Conservation (phyloP, 2,888 invertebrate species). For the Nudaria mundana region DNA sequence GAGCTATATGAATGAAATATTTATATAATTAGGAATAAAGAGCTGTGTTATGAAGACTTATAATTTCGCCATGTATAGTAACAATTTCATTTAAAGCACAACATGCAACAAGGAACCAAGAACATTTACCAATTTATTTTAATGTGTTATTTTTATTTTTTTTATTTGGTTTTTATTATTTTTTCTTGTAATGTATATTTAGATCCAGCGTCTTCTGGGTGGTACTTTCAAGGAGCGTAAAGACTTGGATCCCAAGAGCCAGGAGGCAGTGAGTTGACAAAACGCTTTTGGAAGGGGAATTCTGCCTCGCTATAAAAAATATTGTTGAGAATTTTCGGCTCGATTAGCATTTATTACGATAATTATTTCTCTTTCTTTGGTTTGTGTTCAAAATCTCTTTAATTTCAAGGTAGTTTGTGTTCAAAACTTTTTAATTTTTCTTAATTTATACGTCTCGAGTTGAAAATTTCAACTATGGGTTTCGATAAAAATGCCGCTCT, state of each 20-base stretch:
- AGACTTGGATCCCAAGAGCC: constrained; percentile 84
- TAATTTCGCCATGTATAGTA: not conserved
- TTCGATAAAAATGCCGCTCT: constrained; percentile 16
- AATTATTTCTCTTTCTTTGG: not conserved
- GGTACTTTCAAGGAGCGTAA: constrained; percentile 84
- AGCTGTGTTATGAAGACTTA: too few relatives aligned
- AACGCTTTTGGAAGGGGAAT: constrained; percentile 36
- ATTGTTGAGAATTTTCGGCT: constrained; percentile 25
- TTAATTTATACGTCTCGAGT: constrained; percentile 9
- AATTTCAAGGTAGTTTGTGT: too few relatives aligned
- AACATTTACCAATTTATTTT: too few relatives aligned
- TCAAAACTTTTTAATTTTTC: not conserved
- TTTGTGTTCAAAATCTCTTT: not conserved
- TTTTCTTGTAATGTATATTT: constrained; percentile 55
- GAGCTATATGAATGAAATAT: too few relatives aligned
- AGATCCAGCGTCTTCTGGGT: constrained; percentile 88
- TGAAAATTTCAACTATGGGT: constrained; percentile 10
- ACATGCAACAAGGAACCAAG: constrained; percentile 34
- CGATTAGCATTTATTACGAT: constrained; percentile 11
- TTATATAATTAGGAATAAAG: too few relatives aligned
- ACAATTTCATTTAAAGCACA: not conserved
- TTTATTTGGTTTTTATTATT: constrained; percentile 48
- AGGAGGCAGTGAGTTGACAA: constrained; percentile 84
- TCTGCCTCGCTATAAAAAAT: constrained; percentile 19
- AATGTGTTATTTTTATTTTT: constrained; percentile 6